Conservation (phyloP, 1,140 invertebrate species). For the Myzus persicae region DNA sequence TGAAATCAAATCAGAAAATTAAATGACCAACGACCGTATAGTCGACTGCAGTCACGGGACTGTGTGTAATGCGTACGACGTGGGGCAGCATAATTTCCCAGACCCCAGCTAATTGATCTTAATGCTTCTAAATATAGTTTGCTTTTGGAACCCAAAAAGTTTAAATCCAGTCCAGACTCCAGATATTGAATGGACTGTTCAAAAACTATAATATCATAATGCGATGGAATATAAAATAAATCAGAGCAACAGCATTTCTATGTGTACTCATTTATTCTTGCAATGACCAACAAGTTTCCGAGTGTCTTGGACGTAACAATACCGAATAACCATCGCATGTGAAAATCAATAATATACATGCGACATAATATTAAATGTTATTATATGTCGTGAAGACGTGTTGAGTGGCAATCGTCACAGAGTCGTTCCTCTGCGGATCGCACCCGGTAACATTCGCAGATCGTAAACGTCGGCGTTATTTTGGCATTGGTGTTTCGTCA, state of each 20-base stretch:
- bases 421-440: too few relatives aligned
- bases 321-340: too few relatives aligned
- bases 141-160: not conserved
- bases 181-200: not conserved
- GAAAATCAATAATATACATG: too few relatives aligned
- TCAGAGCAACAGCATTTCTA: not conserved
- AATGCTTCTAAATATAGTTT: not conserved
- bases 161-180: not conserved
- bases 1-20: not conserved
- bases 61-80: not conserved
- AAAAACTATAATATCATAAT: not conserved
- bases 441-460: not conserved
- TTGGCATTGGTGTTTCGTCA: not conserved
- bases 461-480: not conserved
- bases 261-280: not conserved
- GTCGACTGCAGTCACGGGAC: not conserved
- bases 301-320: too few relatives aligned
- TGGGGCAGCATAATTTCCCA: not conserved
- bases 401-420: too few relatives aligned
- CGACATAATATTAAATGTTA: too few relatives aligned
- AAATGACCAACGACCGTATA: not conserved
- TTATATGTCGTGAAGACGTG: too few relatives aligned
- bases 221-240: not conserved
- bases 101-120: not conserved
- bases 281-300: not conserved